Base-by-base conservation (phyloP, 1,140 invertebrate species). In the Conus betulinus region DNA sequence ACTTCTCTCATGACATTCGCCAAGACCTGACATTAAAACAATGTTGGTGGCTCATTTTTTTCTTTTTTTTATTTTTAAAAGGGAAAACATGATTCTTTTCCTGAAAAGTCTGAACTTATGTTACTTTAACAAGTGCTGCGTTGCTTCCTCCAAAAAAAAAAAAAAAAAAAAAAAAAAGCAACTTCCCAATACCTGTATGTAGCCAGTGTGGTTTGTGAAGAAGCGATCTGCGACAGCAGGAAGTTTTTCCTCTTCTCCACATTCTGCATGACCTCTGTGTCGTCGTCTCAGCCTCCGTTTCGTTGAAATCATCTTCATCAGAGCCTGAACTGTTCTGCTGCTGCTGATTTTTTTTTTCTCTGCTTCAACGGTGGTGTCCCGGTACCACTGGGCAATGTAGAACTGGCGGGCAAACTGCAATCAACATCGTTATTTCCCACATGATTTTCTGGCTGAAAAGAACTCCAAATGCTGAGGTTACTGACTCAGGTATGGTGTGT, bases 341-440 rank as follows among this genome's bases (percentile, higher is more conserved):
- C 39, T 88, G 87, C 78, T 90, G 0, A 90, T 57, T 7, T 13
- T 83, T 51, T 97, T 88, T 86, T 97, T 96, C 84, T 95, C 95
- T 85, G 97, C 97, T 93, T 98, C 98, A 52, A 97, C 96, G 7
- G 97, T 97, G 87, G 98, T 97, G 94, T 99, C 98, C 89, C 98
- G 96, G 95, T 99, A 99, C 99, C 99, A 99, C 94, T 99, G 98
- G 1, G 98, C 98, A 82, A 99, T 97, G 95, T 99, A 99, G 96
- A 99, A 99, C 94, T 98, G 97, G 39, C 98, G 96, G 0, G 98
- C 98, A 95, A 98, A 96, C 94, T 96, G 92, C 7, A 79, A 81
- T 11, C 57, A 60, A 60, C 15, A 60, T 15, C 57, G 4, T 60
- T 15, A 57, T 15, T 57, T 60, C 15, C 4, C 57, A 11, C 57